Evolutionary conservation across 1,140 invertebrate genomes (phyloP).

Genomic region (Augochlora pura): DNA sequence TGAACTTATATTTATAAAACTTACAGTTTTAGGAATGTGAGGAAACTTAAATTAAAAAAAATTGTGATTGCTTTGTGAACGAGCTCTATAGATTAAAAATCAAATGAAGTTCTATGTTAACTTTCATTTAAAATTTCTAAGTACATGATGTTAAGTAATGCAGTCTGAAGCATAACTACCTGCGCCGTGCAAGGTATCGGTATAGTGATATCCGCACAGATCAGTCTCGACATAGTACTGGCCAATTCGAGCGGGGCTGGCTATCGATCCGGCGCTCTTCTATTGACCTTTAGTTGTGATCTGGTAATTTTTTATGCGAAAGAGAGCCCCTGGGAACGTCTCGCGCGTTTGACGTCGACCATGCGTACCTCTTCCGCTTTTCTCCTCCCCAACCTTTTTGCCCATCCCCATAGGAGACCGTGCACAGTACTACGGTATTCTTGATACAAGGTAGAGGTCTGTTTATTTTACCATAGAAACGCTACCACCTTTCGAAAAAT

Average conservation of each 20-base stretch:
- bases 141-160: too few relatives aligned
- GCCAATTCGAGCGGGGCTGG: not conserved
- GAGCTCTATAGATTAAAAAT: too few relatives aligned
- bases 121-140: too few relatives aligned
- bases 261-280: constrained; percentile 34
- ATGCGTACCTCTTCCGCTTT: constrained; percentile 44
- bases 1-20: too few relatives aligned
- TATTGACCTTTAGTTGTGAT: constrained; percentile 52
- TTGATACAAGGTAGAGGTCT: constrained; percentile 49
- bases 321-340: constrained; percentile 58
- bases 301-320: constrained; percentile 57
- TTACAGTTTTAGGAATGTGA: too few relatives aligned
- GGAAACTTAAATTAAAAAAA: too few relatives aligned
- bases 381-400: constrained; percentile 22
- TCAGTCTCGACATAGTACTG: not conserved
- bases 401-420: not conserved
- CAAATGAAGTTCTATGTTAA: too few relatives aligned
- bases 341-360: constrained; percentile 51
- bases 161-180: constrained; percentile 1
- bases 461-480: too few relatives aligned
- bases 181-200: not conserved
- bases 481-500: too few relatives aligned
- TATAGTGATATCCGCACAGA: not conserved
- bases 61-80: too few relatives aligned
- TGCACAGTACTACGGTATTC: constrained; percentile 56